Conservation (phyloP, 2,797 vertebrate genomes). For the Sebastes matsubarae region DNA sequence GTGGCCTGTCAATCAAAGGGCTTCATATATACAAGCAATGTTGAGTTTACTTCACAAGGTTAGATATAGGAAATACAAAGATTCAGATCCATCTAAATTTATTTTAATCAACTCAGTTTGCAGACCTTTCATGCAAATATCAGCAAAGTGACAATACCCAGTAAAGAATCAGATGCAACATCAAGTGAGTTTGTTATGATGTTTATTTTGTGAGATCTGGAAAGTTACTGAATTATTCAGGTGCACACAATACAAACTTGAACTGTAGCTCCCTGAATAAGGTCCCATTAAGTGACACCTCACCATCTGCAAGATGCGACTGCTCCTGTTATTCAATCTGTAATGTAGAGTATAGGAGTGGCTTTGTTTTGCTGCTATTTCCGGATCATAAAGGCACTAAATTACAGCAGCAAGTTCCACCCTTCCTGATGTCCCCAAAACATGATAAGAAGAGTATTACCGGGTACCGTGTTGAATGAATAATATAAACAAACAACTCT, state of each 20-base stretch:
- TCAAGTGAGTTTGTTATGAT: background rate
- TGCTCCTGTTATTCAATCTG: conserved; percentile 1
- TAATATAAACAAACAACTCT: conserved; percentile 20
- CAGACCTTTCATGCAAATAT: background rate
- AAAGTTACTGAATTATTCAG: no score
- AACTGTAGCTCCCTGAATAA: background rate
- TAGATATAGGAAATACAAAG: background rate
- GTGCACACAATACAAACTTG: background rate
- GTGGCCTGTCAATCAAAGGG: background rate
- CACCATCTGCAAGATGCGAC: background rate
- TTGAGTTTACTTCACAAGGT: background rate
- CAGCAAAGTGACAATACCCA: background rate
- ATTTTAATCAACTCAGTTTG: background rate
- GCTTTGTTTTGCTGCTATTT: conserved; percentile 47
- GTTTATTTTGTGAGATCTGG: no score
- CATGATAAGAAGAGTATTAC: conserved; percentile 42
- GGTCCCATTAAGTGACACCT: background rate
- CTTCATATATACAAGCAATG: background rate
- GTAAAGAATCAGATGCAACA: background rate
- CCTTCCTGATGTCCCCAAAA: conserved; percentile 57
- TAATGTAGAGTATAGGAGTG: background rate
- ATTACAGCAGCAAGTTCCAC: conserved; percentile 42
- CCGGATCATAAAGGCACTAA: conserved; percentile 43
- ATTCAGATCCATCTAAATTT: background rate
- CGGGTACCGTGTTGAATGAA: conserved; percentile 3